phyloP scores from a whole-genome alignment of 2,113 vertebrate species.

The Heterotilapia buettikoferi region DNA sequence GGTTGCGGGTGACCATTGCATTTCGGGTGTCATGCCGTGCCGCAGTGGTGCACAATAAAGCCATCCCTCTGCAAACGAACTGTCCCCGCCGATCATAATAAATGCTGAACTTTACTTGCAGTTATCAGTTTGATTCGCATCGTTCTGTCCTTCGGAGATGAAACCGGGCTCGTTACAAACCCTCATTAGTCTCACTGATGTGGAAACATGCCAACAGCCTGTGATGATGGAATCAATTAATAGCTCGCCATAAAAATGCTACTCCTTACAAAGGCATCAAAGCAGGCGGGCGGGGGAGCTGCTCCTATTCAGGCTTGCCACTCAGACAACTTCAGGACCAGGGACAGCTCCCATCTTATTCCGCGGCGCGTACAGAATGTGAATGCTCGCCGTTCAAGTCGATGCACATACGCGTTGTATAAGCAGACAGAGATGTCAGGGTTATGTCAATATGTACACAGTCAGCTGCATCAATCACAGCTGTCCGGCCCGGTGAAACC shows the following conservation, averaged over 20 bases:
- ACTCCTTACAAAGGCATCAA: neutral
- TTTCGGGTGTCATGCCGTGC: neutral
- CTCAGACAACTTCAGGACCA: constrained; percentile 17
- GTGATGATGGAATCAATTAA: constrained; percentile 31
- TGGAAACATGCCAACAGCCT: constrained; percentile 9
- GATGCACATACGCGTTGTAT: neutral
- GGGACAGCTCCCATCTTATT: neutral
- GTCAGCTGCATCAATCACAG: constrained; percentile 44
- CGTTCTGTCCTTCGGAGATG: neutral
- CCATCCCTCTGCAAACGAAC: neutral
- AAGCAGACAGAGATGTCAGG: neutral
- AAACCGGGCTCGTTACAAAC: neutral
- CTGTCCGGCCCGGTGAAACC: neutral
- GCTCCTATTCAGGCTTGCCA: neutral
- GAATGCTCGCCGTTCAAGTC: neutral
- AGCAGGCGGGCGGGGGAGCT: neutral
- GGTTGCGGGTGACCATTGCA: neutral
- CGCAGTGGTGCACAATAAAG: neutral
- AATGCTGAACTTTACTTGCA: neutral
- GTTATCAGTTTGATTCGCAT: constrained; percentile 9
- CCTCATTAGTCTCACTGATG: neutral
- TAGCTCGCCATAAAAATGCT: constrained; percentile 1
- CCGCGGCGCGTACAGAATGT: neutral
- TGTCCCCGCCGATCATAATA: neutral
- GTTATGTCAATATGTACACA: constrained; percentile 31